A percentile compares a stretch with the other conserved stretches of the same genome.
These are phyloP conservation scores for Epirrhoe tristata DNA, from an alignment of 2,888 invertebrate genomes.

Conservation along the genomic window DNA sequence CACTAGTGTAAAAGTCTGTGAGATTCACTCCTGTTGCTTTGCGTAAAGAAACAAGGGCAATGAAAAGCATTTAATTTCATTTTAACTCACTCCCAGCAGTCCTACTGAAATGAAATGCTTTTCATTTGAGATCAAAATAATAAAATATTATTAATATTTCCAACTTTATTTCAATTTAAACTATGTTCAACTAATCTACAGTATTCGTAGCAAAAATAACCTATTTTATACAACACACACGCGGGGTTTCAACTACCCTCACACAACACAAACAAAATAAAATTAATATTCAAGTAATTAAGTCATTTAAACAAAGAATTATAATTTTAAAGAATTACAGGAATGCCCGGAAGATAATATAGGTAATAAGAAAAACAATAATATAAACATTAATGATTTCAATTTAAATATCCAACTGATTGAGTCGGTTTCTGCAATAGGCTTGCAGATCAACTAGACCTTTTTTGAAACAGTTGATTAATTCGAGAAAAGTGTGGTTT, in stretches of 20 bases:
- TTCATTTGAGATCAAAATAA: background rate
- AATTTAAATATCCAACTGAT: background rate
- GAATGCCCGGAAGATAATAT: background rate
- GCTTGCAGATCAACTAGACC: no score
- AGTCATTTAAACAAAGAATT: background rate
- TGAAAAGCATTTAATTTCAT: no score
- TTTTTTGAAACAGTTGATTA: no score
- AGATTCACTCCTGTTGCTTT: no score
- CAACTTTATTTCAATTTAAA: constrained; percentile 22
- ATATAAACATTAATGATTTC: background rate
- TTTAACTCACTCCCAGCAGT: no score
- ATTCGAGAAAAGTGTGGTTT: no score
- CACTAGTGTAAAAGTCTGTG: no score
- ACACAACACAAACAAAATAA: constrained; percentile 13
- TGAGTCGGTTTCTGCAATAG: background rate
- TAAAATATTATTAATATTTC: background rate
- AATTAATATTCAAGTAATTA: background rate
- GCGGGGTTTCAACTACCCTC: background rate
- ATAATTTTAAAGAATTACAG: background rate
- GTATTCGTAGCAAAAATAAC: constrained; percentile 23
- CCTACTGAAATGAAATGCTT: no score
- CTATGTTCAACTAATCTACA: constrained; percentile 20
- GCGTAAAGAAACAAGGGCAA: no score
- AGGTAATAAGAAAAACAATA: background rate
- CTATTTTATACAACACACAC: constrained; percentile 11